Evolutionary conservation across 2,113 vertebrate species (phyloP).

Genomic region (Cathartes aura): DNA sequence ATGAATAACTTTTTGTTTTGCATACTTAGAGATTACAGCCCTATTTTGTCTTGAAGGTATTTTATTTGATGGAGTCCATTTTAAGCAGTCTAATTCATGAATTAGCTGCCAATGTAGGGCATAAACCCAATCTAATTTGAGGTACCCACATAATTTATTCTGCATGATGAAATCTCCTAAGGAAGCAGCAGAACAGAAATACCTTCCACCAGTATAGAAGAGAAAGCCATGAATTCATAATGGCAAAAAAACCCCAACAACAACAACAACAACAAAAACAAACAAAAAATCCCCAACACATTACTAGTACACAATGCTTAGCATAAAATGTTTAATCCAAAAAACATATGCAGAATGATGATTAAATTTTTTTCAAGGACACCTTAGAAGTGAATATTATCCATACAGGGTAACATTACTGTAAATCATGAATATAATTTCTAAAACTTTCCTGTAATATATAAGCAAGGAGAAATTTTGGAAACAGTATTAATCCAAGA

Average conservation of each 20-base stretch:
- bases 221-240: not conserved
- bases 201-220: not conserved
- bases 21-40: constrained; percentile 7
- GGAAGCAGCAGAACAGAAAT: not conserved
- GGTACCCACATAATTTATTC: constrained; percentile 8
- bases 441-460: not conserved
- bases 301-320: not conserved
- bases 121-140: constrained; percentile 31
- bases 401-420: not conserved
- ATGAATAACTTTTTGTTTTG: constrained; percentile 24
- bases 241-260: not conserved
- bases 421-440: not conserved
- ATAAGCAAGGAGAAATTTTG: not conserved
- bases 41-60: constrained; percentile 40
- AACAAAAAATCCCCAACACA: not conserved
- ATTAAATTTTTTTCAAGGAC: not conserved
- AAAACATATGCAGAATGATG: not conserved
- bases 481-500: not conserved
- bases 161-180: not conserved
- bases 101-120: not conserved
- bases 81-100: constrained; percentile 35
- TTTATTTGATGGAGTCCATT: constrained; percentile 44
- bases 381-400: not conserved
- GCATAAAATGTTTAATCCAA: not conserved
- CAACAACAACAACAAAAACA: not conserved